Percentiles rank a stretch among this genome's conserved stretches.
Evolutionary conservation across 2,113 vertebrate genomes (phyloP).

Genomic region (Naja naja): DNA sequence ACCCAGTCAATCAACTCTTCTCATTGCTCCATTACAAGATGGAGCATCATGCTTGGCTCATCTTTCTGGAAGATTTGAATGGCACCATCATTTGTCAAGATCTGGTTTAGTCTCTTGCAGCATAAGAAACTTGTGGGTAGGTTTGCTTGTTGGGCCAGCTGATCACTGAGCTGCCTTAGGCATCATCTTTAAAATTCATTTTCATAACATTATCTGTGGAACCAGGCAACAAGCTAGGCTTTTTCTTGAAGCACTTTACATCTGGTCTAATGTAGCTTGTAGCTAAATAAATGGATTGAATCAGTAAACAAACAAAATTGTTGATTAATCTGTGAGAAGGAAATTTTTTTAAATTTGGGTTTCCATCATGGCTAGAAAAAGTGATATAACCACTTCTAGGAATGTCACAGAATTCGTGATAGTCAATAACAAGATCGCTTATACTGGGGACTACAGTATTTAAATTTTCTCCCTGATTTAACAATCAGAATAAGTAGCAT

Average conservation of each 20-base stretch:
- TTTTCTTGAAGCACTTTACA: neutral
- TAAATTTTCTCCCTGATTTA: neutral
- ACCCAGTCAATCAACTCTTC: neutral
- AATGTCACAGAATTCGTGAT: neutral
- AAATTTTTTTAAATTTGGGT: neutral
- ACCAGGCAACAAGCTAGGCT: neutral
- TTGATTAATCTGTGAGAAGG: neutral
- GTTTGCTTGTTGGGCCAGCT: neutral
- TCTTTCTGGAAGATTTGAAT: neutral
- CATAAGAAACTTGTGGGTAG: neutral
- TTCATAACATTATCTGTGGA: neutral
- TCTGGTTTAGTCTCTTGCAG: neutral
- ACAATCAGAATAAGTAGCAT: neutral
- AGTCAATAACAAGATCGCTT: neutral
- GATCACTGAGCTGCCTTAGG: neutral
- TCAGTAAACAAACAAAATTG: neutral
- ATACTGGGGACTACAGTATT: neutral
- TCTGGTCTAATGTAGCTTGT: neutral
- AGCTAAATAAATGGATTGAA: neutral
- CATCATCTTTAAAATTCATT: neutral
- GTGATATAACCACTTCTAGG: neutral
- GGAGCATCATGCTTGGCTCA: neutral
- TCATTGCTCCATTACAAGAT: neutral
- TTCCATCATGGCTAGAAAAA: neutral
- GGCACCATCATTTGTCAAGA: neutral